phyloP scores from a whole-genome alignment of 2,888 invertebrate genomes.

The Hyles lineata region DNA sequence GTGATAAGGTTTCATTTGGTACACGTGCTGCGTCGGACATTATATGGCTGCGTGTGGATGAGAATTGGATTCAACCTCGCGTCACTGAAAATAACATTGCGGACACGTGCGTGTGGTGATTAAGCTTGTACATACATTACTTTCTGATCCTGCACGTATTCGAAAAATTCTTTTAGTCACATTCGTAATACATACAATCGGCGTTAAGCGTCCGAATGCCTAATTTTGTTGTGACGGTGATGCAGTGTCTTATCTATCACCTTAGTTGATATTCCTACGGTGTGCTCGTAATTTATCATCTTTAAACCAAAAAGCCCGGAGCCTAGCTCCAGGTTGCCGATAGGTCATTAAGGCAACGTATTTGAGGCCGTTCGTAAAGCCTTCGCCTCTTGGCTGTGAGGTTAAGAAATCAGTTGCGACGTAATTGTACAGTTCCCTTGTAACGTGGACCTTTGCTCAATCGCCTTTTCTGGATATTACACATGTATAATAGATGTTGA shows the following conservation, averaged over 20 bases:
- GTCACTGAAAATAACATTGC: constrained; percentile 72
- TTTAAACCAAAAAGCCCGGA: too few relatives aligned
- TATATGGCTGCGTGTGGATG: constrained; percentile 74
- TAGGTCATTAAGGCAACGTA: neutral
- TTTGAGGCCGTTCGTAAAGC: neutral
- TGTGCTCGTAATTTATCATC: too few relatives aligned
- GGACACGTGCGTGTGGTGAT: constrained; percentile 68
- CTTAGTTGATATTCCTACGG: too few relatives aligned
- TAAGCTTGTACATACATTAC: constrained; percentile 55
- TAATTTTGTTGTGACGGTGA: neutral
- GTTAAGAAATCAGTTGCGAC: constrained; percentile 3
- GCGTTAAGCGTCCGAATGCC: neutral
- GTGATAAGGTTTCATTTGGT: constrained; percentile 70
- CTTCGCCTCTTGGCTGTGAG: neutral
- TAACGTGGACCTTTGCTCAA: neutral
- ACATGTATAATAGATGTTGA: neutral
- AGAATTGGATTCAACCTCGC: constrained; percentile 70
- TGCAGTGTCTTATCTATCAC: too few relatives aligned
- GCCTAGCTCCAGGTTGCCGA: neutral
- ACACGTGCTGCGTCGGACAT: constrained; percentile 53
- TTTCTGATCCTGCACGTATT: constrained; percentile 41
- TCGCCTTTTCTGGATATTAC: neutral
- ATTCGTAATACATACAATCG: neutral
- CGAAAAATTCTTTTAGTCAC: constrained; percentile 32
- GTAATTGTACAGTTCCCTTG: neutral